Conservation (phyloP, 2,888 invertebrate species). For the Habroteleia sp. region DNA sequence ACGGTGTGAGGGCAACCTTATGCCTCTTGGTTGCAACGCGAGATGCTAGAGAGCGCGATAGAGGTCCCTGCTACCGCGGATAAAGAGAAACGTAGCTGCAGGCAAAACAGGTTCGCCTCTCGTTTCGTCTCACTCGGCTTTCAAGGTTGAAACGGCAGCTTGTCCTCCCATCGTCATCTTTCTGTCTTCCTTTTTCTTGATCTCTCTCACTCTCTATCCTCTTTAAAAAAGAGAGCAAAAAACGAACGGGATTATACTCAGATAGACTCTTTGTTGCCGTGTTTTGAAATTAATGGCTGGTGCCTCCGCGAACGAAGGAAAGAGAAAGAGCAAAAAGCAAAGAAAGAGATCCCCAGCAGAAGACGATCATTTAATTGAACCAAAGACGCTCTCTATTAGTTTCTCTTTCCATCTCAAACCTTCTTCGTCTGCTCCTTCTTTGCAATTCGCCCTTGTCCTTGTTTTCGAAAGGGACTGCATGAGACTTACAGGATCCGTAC, state of each 20-base stretch:
- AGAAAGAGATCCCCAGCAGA: slow-evolving; percentile 65
- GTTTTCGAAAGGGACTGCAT: slow-evolving; percentile 35
- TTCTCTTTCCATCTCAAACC: slow-evolving; percentile 24
- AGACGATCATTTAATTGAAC: slow-evolving; percentile 75
- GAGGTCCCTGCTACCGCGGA: slow-evolving; percentile 72
- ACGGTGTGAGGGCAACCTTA: slow-evolving; percentile 62
- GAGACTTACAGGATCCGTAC: slow-evolving; percentile 33
- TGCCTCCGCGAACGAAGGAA: slow-evolving; percentile 66
- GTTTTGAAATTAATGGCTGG: slow-evolving; percentile 78
- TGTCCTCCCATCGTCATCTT: slow-evolving; percentile 45
- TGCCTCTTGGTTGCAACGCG: slow-evolving; percentile 62
- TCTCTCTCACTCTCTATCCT: slow-evolving; percentile 4
- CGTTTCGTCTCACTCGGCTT: slow-evolving; percentile 34
- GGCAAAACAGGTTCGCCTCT: slow-evolving; percentile 74
- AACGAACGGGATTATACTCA: slow-evolving; percentile 65
- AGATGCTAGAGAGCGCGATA: slow-evolving; percentile 63
- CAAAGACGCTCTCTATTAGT: slow-evolving; percentile 64
- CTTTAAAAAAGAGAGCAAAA: slow-evolving; percentile 43
- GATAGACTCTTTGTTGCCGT: slow-evolving; percentile 78
- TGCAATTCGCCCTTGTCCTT: slow-evolving; percentile 30
- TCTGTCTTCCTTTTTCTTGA: slow-evolving; percentile 22
- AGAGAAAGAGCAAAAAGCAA: slow-evolving; percentile 31
- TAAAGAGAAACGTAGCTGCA: slow-evolving; percentile 74
- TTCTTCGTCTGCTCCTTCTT: slow-evolving; percentile 17
- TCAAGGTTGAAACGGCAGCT: slow-evolving; percentile 56